Evolutionary conservation across 2,113 vertebrate species (phyloP).

Genomic region (Ptilonorhynchus violaceus): DNA sequence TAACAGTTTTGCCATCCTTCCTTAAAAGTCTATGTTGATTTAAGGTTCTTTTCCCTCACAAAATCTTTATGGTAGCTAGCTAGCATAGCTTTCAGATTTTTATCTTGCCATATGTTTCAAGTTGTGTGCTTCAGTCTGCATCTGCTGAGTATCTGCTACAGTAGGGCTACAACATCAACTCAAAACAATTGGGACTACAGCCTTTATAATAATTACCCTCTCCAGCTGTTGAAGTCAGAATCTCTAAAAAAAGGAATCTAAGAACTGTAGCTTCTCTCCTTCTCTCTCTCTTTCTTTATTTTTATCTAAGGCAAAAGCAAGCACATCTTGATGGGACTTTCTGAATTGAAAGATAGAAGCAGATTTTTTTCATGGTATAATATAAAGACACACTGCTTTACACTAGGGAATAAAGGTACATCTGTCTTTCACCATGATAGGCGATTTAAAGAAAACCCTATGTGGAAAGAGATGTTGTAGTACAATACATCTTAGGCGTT

Average conservation of each 20-base stretch:
- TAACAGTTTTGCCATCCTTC: conserved; percentile 25
- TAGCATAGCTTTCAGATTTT: conserved; percentile 58
- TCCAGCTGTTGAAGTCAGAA: conserved; percentile 51
- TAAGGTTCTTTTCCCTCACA: conserved; percentile 22
- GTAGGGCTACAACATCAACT: conserved; percentile 42
- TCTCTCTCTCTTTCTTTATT: not conserved
- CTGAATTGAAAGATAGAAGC: not conserved
- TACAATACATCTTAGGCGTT: not conserved
- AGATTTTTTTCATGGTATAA: not conserved
- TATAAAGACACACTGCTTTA: not conserved
- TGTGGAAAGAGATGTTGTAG: not conserved
- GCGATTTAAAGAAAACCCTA: not conserved
- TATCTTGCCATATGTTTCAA: conserved; percentile 68
- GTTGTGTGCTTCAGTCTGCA: conserved; percentile 56
- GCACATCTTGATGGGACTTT: not conserved
- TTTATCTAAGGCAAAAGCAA: conserved; percentile 8
- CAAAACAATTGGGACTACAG: conserved; percentile 47
- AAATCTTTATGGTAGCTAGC: conserved; percentile 58
- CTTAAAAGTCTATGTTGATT: conserved; percentile 46
- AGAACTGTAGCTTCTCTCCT: not conserved
- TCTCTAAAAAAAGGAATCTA: conserved; percentile 17
- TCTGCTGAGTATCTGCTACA: conserved; percentile 56
- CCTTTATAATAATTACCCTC: conserved; percentile 64
- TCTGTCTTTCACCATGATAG: not conserved
- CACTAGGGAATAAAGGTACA: not conserved